Conservation (phyloP, 2,888 invertebrate species). For the Apotomis turbidana region DNA sequence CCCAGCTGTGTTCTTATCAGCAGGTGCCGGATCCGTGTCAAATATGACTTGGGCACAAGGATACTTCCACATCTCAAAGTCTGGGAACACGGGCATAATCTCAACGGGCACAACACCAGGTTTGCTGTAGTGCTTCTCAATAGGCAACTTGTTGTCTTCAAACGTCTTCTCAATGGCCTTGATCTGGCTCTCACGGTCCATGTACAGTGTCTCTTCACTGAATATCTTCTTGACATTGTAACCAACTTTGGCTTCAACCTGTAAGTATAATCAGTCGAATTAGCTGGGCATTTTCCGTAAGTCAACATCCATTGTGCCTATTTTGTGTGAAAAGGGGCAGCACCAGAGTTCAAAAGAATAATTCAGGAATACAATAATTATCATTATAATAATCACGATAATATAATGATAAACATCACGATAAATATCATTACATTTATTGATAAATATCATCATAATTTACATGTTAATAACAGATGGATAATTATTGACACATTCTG, state of each 20-base stretch:
- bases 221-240: constrained; percentile 98
- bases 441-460: too few relatives aligned
- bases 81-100: constrained; percentile 93
- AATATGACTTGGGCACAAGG: constrained; percentile 99
- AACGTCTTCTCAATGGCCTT: constrained; percentile 99
- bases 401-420: too few relatives aligned
- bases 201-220: constrained; percentile 95
- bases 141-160: constrained; percentile 92
- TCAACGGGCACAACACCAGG: constrained; percentile 97
- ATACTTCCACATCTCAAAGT: constrained; percentile 98
- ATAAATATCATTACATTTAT: too few relatives aligned
- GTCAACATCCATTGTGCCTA: too few relatives aligned
- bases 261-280: constrained; percentile 36
- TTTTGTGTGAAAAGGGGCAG: too few relatives aligned
- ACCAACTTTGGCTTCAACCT: constrained; percentile 99
- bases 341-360: too few relatives aligned
- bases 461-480: too few relatives aligned
- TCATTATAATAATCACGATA: too few relatives aligned
- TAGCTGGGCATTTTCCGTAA: too few relatives aligned
- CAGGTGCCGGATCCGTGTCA: constrained; percentile 98
- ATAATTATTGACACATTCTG: too few relatives aligned
- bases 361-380: too few relatives aligned
- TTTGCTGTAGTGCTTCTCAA: constrained; percentile 98
- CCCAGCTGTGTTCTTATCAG: constrained; percentile 92
- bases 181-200: constrained; percentile 98